Conservation (phyloP, 2,113 vertebrate genomes). For the Phrynosoma platyrhinos region DNA sequence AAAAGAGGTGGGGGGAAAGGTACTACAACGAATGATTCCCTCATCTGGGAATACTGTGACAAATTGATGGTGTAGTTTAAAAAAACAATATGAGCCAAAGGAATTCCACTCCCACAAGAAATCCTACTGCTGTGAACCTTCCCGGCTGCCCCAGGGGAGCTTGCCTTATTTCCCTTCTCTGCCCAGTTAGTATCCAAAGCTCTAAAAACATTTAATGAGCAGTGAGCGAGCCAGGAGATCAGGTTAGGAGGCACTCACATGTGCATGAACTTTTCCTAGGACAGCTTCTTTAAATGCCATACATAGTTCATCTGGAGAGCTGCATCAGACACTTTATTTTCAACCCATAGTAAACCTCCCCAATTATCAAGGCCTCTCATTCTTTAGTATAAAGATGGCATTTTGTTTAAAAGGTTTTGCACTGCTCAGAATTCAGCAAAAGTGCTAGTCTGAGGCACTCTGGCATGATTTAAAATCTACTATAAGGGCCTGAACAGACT, state of each 20-base stretch:
- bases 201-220: constrained; percentile 58
- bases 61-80: neutral
- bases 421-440: too few species aligned
- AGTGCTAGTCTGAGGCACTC: too few species aligned
- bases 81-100: constrained; percentile 7
- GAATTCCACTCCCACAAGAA: constrained; percentile 48
- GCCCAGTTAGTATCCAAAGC: constrained; percentile 44
- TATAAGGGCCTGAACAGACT: too few species aligned
- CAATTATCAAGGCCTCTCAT: neutral
- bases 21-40: constrained; percentile 36
- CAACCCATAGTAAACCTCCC: neutral
- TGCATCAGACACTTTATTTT: neutral
- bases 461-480: too few species aligned
- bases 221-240: constrained; percentile 23
- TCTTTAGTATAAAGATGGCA: neutral
- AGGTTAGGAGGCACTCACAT: constrained; percentile 25
- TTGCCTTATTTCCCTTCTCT: constrained; percentile 35
- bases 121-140: constrained; percentile 43
- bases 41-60: constrained; percentile 39
- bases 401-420: neutral
- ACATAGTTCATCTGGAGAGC: neutral
- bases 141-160: constrained; percentile 28
- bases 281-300: neutral
- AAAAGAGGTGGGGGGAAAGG: neutral
- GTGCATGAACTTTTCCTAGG: constrained; percentile 61